Percentiles rank a stretch among this genome's conserved stretches.
These are phyloP conservation scores for Drosophila paranaensis DNA, from an alignment of 2,888 invertebrate genomes.

Conservation along the genomic window DNA sequence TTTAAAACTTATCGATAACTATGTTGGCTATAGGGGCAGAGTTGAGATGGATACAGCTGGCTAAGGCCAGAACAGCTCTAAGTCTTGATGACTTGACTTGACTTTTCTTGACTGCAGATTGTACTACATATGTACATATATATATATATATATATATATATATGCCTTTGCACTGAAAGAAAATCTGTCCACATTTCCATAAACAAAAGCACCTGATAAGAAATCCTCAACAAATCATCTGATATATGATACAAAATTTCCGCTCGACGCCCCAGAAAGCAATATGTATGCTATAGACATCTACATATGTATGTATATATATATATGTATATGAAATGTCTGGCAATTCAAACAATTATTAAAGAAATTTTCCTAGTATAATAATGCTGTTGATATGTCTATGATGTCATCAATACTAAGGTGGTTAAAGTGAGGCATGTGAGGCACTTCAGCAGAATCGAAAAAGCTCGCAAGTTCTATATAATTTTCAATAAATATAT, in stretches of 20 bases:
- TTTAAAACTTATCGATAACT: not conserved
- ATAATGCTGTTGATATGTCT: not conserved
- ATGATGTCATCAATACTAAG: slow-evolving; percentile 12
- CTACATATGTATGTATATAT: not conserved
- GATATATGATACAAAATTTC: slow-evolving; percentile 3
- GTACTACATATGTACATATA: too few relatives aligned
- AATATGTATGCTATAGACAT: not conserved
- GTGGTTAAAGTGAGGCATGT: not conserved
- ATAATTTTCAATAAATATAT: not conserved
- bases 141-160: too few relatives aligned
- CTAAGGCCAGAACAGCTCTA: not conserved
- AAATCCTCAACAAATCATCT: not conserved
- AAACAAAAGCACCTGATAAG: not conserved
- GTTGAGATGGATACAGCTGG: not conserved
- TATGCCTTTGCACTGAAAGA: too few relatives aligned
- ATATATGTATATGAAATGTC: not conserved
- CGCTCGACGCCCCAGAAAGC: not conserved
- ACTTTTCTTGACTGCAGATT: not conserved
- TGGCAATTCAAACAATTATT: slow-evolving; percentile 5
- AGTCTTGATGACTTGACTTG: not conserved
- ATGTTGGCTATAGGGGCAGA: not conserved
- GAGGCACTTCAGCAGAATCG: not conserved
- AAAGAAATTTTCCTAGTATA: not conserved
- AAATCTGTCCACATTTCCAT: not conserved
- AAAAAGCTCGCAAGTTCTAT: not conserved